Evolutionary conservation across 2,113 vertebrate species (phyloP), one percentile per base, ranked within the genome.

Genomic region (Chionomys nivalis): DNA sequence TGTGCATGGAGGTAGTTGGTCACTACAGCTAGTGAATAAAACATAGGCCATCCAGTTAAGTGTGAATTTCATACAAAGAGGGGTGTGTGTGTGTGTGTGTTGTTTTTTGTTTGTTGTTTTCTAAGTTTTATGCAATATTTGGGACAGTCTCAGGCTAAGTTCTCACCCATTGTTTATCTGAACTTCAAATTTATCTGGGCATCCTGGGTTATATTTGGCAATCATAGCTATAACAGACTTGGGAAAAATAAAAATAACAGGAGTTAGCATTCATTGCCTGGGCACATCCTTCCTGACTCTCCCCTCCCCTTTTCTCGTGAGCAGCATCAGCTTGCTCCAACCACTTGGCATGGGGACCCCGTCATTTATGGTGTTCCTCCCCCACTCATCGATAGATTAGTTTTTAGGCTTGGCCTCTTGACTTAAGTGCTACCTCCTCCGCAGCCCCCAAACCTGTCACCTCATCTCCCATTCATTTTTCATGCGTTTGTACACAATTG

Each of bases 61-160:
- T 76, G 1, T 78, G 33, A 77, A 86, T 87, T 91, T 85, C 65
- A 82, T 76, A 91, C 61, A 44, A 79, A 79, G 63, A 47, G 16
- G 23, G 65, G 52, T 55, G 52, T 16, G 52, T 55, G 52, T 55
- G 21, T 55, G 55, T 58, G 55, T 58, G 17, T 58, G 55, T 19
- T 58, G 11, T 33, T 68, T 68, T 33, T 13, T 33, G 13, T 68
- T 33, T 58, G 55, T 94, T 91, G 21, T 14, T 76, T 44, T 76
- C 3, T 82, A 82, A 90, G 42, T 90, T 33, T 79, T 10, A n/a
- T 36, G 49, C 77, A 47, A 31, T 82, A 91, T 87, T 86, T 78
- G 87, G 70, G 72, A 96, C 39, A 81, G 33, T 72, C 39, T 93
- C 78, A 81, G 5, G 33, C 11, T 82, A 66, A 97, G 65, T 77